These are phyloP conservation scores for Patella vulgata DNA, from an alignment of 1,140 invertebrate species.

Conservation along the genomic window DNA sequence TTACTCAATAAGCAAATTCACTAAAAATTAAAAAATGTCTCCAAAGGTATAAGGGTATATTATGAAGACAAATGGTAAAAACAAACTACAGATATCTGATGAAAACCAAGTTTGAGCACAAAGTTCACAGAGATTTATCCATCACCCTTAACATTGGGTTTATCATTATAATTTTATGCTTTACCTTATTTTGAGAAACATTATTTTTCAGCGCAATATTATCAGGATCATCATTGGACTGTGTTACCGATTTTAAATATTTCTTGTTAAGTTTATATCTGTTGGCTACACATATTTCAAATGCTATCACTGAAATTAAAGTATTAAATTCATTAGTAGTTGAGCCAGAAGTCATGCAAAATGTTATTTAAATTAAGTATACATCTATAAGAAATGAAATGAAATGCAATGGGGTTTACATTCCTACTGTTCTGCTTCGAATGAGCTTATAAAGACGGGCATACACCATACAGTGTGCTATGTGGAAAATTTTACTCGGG, in stretches of 20 bases:
- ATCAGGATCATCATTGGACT: slow-evolving; percentile 29
- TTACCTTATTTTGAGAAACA: slow-evolving; percentile 39
- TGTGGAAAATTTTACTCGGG: too few relatives aligned
- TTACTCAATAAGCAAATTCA: not conserved
- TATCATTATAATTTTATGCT: not conserved
- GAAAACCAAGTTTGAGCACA: not conserved
- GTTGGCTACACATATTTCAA: slow-evolving; percentile 48
- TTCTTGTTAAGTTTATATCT: slow-evolving; percentile 52
- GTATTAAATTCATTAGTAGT: not conserved
- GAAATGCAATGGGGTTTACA: too few relatives aligned
- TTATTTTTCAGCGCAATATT: slow-evolving; percentile 31
- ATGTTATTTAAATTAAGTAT: not conserved
- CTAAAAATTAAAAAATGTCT: not conserved
- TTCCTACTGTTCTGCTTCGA: too few relatives aligned
- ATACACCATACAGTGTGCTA: too few relatives aligned
- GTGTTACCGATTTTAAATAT: slow-evolving; percentile 34
- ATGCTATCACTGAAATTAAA: slow-evolving; percentile 40
- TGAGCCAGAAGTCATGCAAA: not conserved
- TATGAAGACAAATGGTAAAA: not conserved
- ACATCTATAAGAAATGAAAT: not conserved
- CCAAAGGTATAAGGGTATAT: not conserved
- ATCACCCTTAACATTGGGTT: not conserved
- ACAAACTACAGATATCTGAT: not conserved
- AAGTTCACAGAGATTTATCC: not conserved
- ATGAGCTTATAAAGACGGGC: too few relatives aligned